phyloP scores from a whole-genome alignment of 2,797 vertebrate genomes.

The Stomatorhinus walkeri region DNA sequence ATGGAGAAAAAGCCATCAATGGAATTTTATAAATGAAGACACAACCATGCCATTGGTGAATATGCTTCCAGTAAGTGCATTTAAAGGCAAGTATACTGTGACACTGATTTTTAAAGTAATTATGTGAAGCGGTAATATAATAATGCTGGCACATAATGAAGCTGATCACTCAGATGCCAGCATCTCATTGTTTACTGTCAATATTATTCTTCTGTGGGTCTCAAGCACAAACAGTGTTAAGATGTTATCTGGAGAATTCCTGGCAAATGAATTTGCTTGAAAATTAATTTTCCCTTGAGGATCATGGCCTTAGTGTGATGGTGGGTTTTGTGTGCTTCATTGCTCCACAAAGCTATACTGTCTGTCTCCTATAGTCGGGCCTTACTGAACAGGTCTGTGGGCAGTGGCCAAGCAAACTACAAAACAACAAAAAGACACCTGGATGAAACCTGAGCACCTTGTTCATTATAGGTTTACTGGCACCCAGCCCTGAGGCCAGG shows the following conservation, averaged over 20 bases:
- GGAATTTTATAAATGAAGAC: neutral
- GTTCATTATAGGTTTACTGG: neutral
- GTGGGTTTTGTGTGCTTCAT: neutral
- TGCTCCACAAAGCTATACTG: neutral
- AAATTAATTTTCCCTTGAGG: neutral
- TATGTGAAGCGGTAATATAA: neutral
- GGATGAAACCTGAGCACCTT: neutral
- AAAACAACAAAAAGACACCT: neutral
- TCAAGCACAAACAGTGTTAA: neutral
- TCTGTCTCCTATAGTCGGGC: neutral
- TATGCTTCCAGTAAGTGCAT: neutral
- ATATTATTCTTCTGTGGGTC: neutral
- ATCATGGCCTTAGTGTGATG: neutral
- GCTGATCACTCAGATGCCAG: neutral
- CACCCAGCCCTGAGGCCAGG: neutral
- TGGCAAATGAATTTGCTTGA: neutral
- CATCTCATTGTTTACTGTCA: neutral
- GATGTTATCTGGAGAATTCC: neutral
- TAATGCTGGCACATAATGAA: neutral
- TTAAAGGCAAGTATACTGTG: neutral
- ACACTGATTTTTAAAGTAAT: neutral
- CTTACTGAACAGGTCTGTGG: neutral
- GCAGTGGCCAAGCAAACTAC: neutral
- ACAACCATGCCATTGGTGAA: neutral
- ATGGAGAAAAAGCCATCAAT: neutral